Conservation (phyloP, 2,888 invertebrate species). For the Macrostomum cliftonense region DNA sequence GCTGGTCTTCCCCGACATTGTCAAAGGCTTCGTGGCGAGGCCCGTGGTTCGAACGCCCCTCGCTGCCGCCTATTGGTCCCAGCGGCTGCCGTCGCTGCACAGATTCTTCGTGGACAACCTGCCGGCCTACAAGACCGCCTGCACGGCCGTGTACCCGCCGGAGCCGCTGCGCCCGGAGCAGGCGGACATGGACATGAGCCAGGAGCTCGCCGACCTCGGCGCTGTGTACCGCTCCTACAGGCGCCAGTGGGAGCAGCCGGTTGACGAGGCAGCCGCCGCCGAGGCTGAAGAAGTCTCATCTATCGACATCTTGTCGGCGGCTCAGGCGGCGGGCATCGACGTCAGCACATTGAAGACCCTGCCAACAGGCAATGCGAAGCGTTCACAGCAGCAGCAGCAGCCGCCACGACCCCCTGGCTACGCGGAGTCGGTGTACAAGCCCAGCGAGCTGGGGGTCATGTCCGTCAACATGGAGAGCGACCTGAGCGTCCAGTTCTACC, state of each 20-base stretch:
- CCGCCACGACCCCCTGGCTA: constrained; percentile 16
- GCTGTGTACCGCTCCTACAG: not conserved
- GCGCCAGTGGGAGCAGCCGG: not conserved
- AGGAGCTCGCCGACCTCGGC: not conserved
- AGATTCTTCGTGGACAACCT: constrained; percentile 21
- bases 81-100: constrained; percentile 23
- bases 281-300: constrained; percentile 15
- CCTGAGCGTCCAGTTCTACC: constrained; percentile 28
- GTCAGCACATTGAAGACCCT: not conserved
- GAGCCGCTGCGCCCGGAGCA: constrained; percentile 17
- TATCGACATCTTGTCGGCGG: constrained; percentile 13
- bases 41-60: constrained; percentile 23
- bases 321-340: constrained; percentile 13
- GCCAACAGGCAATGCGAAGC: not conserved
- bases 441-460: constrained; percentile 17
- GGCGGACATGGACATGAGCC: not conserved
- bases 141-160: constrained; percentile 27
- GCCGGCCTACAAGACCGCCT: constrained; percentile 18
- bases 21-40: constrained; percentile 26
- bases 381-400: not conserved
- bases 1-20: constrained; percentile 22
- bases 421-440: constrained; percentile 14
- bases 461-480: constrained; percentile 19
- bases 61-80: constrained; percentile 19
- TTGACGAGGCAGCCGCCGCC: constrained; percentile 6